Evolutionary conservation across 2,888 invertebrate genomes (phyloP).

Genomic region (Monopis laevigella): DNA sequence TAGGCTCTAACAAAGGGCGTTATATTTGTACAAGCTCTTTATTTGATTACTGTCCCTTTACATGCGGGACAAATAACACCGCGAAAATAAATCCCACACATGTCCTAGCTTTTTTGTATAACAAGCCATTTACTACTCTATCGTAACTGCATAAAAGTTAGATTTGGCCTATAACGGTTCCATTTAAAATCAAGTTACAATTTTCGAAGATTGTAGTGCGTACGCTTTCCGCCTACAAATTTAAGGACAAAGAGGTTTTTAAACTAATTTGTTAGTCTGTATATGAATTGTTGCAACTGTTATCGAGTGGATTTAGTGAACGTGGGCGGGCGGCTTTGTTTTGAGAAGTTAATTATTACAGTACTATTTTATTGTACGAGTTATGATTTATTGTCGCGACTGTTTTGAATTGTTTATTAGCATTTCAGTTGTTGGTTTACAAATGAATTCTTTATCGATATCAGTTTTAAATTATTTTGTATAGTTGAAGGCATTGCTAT

Average conservation of each 20-base stretch:
- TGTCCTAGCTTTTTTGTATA: neutral
- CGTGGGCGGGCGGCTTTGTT: slow-evolving; percentile 7
- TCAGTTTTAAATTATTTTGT: too few species aligned
- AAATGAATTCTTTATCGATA: too few species aligned
- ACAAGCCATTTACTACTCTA: neutral
- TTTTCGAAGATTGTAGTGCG: slow-evolving; percentile 6
- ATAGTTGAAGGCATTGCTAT: too few species aligned
- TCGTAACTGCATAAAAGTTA: neutral
- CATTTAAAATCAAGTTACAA: slow-evolving; percentile 1
- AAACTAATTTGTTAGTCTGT: slow-evolving; percentile 12
- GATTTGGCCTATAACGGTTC: too few species aligned
- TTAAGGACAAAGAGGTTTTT: slow-evolving; percentile 7
- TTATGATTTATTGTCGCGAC: neutral
- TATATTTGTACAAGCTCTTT: slow-evolving; percentile 38
- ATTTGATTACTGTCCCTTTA: slow-evolving; percentile 38
- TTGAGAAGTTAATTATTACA: too few species aligned
- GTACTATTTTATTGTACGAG: too few species aligned
- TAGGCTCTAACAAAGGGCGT: slow-evolving; percentile 26
- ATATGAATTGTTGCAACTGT: slow-evolving; percentile 8
- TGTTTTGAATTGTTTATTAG: neutral
- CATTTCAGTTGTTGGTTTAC: too few species aligned
- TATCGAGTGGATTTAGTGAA: slow-evolving; percentile 5
- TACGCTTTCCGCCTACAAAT: slow-evolving; percentile 8
- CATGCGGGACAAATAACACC: slow-evolving; percentile 14
- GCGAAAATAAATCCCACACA: slow-evolving; percentile 10